Percentiles rank a stretch among this genome's conserved stretches.
Evolutionary conservation across 2,888 invertebrate species (phyloP).

Genomic region (Cerastis rubricosa): DNA sequence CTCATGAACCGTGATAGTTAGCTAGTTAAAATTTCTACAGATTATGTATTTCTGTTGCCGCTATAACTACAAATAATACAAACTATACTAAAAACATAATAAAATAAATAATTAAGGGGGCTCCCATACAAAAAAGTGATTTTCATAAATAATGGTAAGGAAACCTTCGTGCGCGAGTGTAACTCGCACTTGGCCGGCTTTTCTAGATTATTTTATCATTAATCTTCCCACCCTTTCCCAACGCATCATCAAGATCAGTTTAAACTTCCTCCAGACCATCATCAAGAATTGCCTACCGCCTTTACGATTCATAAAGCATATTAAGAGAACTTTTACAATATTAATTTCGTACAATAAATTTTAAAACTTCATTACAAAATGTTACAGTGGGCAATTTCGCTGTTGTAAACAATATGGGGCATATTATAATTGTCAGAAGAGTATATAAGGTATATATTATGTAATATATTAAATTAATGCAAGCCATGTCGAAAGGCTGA

Average conservation of each 20-base stretch:
- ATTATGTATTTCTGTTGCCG: no score
- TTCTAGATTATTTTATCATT: not conserved
- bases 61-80: no score
- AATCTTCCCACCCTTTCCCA: not conserved
- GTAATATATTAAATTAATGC: constrained; percentile 74
- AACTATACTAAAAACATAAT: no score
- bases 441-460: constrained; percentile 25
- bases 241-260: not conserved
- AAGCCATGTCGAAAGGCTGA: constrained; percentile 72
- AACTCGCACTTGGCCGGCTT: no score
- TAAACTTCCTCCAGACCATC: not conserved
- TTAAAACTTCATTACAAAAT: constrained; percentile 56
- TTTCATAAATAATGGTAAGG: no score
- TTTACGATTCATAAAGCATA: constrained; percentile 40
- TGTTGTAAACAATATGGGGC: constrained; percentile 43
- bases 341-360: constrained; percentile 52
- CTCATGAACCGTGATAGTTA: no score
- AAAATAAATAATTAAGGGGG: no score
- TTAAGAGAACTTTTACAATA: constrained; percentile 33
- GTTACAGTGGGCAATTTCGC: constrained; percentile 42
- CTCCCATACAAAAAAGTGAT: no score
- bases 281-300: constrained; percentile 1
- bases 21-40: no score
- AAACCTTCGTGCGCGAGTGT: no score
- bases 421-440: constrained; percentile 66